Conservation (phyloP, 2,113 vertebrate genomes). For the Ovibos moschatus region DNA sequence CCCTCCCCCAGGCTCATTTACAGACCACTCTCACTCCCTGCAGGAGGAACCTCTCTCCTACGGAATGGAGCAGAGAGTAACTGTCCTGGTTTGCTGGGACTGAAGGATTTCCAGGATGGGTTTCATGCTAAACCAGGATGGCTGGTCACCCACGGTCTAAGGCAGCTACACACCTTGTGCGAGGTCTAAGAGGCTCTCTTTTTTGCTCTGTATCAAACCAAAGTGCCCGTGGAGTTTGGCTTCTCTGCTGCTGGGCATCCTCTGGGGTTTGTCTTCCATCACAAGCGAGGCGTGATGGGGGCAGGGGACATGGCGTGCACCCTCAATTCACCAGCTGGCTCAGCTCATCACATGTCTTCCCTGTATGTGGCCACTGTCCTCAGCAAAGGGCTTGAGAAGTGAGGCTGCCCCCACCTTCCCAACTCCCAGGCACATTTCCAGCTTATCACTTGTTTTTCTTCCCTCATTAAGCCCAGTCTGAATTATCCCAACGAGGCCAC, state of each 20-base stretch:
- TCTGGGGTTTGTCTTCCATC: not conserved
- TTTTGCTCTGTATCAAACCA: not conserved
- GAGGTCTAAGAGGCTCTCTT: not conserved
- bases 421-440: not conserved
- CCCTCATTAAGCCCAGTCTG: not conserved
- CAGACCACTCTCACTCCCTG: not conserved
- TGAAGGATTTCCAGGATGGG: not conserved
- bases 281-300: fast-evolving
- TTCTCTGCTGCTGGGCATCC: not conserved
- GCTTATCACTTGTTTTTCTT: not conserved
- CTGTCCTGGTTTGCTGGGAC: not conserved
- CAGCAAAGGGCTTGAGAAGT: not conserved
- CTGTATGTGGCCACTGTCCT: not conserved
- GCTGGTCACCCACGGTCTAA: not conserved
- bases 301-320: fast-evolving
- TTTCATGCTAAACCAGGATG: not conserved
- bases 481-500: not conserved
- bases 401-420: not conserved
- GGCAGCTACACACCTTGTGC: not conserved
- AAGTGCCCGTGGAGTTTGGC: fast-evolving
- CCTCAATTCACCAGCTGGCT: not conserved
- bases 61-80: not conserved
- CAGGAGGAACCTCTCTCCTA: not conserved
- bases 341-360: not conserved
- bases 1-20: not conserved